These are phyloP conservation scores for Platyscapa corneri DNA, from an alignment of 1,140 invertebrate species.

Conservation along the genomic window DNA sequence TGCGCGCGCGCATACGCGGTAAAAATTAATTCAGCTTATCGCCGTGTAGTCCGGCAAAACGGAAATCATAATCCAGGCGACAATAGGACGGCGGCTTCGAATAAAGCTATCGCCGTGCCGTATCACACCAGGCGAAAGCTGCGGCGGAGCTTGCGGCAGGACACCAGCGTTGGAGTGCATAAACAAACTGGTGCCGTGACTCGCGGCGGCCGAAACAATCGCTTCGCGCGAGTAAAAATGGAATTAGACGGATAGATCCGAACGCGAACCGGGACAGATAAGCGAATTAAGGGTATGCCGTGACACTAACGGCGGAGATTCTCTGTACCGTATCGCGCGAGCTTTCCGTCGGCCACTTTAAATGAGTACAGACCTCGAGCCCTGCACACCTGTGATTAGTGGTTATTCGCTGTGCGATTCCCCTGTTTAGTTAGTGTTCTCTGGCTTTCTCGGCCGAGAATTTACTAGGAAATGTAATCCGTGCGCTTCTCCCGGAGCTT, in stretches of 20 bases:
- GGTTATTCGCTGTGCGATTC: neutral
- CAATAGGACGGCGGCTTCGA: neutral
- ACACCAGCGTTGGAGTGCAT: neutral
- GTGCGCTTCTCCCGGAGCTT: too few relatives aligned
- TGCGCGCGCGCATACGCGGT: too few relatives aligned
- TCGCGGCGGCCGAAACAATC: neutral
- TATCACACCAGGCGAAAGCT: neutral
- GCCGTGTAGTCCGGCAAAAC: neutral
- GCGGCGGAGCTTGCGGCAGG: neutral
- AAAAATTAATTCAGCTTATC: neutral
- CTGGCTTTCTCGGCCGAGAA: too few relatives aligned
- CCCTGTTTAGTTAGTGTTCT: neutral
- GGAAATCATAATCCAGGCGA: constrained; percentile 13
- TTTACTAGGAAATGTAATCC: too few relatives aligned
- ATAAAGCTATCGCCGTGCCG: neutral
- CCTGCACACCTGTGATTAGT: neutral
- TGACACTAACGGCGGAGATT: neutral
- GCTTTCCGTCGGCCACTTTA: neutral
- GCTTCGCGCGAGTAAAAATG: constrained; percentile 19
- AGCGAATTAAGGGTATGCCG: constrained; percentile 30
- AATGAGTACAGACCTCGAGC: neutral
- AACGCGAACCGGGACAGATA: constrained; percentile 26
- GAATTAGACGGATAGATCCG: constrained; percentile 34
- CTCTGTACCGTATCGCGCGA: neutral
- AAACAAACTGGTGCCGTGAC: constrained; percentile 16